Percentiles rank a stretch among this genome's conserved stretches.
These are phyloP conservation scores for Eutolmus rufibarbis DNA, from an alignment of 2,888 invertebrate species.

Conservation along the genomic window DNA sequence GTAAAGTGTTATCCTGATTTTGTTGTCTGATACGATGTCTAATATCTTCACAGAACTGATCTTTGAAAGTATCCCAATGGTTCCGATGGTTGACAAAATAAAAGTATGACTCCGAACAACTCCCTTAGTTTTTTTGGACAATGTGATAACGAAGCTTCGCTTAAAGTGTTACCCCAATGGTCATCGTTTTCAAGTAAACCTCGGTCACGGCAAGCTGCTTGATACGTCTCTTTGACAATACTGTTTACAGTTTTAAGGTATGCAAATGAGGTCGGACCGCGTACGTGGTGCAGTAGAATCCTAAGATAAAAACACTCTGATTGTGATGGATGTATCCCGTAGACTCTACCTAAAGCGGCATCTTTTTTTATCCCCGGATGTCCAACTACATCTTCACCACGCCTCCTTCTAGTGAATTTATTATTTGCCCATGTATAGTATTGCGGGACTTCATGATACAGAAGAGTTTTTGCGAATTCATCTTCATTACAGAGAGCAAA, in stretches of 20 bases:
- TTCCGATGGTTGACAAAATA: no score
- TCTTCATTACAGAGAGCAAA: background rate
- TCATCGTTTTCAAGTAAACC: background rate
- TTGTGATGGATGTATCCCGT: background rate
- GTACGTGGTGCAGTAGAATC: background rate
- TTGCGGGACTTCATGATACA: background rate
- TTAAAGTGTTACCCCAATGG: no score
- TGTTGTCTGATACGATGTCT: no score
- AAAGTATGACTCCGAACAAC: no score
- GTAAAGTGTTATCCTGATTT: no score
- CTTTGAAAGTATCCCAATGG: no score
- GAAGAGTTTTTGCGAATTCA: background rate
- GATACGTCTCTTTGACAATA: background rate
- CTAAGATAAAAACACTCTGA: background rate
- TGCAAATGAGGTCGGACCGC: background rate
- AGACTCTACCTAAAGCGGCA: background rate
- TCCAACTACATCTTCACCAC: background rate
- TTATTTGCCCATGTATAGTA: background rate
- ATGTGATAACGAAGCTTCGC: no score
- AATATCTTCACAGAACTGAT: no score
- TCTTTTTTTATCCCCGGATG: background rate
- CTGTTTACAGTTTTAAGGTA: background rate
- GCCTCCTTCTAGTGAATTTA: background rate
- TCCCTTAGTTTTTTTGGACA: no score
- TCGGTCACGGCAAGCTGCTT: background rate